phyloP scores from a whole-genome alignment of 2,888 invertebrate species.

The Acrobeloides nanus region DNA sequence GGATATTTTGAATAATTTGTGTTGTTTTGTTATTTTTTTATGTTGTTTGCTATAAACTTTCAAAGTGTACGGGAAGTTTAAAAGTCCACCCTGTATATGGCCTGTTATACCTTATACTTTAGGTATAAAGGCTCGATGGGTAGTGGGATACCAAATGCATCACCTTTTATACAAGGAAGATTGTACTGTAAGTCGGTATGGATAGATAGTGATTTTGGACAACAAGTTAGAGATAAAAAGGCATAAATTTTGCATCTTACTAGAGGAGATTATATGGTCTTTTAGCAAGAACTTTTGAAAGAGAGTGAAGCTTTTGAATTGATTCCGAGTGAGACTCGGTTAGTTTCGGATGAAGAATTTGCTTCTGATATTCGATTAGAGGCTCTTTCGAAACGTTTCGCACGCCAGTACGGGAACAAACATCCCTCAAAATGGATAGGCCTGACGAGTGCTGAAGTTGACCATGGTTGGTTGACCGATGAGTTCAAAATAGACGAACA shows the following conservation, averaged over 20 bases:
- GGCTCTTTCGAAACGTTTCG: conserved; percentile 56
- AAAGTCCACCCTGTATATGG: no score
- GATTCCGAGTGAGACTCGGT: conserved; percentile 62
- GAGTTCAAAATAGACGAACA: no score
- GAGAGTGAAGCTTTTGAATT: conserved; percentile 60
- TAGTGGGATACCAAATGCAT: conserved; percentile 12
- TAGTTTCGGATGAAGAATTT: conserved; percentile 63
- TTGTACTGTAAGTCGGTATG: conserved; percentile 10
- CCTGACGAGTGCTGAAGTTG: conserved; percentile 8
- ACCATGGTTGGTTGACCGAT: conserved; percentile 11
- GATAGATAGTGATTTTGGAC: conserved; percentile 4
- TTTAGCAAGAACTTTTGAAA: no score
- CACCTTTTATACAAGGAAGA: conserved; percentile 15
- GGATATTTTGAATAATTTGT: no score
- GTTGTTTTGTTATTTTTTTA: no score
- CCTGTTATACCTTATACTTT: no score
- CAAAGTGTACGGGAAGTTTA: no score
- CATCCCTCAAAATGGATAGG: conserved; percentile 9
- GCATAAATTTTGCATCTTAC: no score
- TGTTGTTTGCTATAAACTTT: no score
- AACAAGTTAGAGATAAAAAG: no score
- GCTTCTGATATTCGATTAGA: conserved; percentile 60
- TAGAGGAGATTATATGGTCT: no score
- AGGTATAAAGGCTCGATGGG: conserved; percentile 26
- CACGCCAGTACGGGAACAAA: conserved; percentile 3